Evolutionary conservation across 1,140 invertebrate genomes (phyloP).

Genomic region (Meloidogyne chitwoodi): DNA sequence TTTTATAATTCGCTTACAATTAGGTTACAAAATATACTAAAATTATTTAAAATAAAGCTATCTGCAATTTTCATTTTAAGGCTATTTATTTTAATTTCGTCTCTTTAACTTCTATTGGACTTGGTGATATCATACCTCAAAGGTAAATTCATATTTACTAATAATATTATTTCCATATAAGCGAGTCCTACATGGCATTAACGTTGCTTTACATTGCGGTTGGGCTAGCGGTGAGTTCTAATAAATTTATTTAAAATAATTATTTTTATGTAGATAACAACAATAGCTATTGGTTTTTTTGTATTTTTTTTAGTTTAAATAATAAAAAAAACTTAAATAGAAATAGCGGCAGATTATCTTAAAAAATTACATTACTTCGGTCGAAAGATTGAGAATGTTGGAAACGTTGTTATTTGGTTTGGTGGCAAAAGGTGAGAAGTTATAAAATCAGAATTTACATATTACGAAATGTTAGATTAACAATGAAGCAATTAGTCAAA

Average conservation of each 20-base stretch:
- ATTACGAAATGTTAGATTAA: constrained; percentile 40
- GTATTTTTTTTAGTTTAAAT: no score
- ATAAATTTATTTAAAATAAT: no score
- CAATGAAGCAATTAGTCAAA: constrained; percentile 58
- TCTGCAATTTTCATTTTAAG: constrained; percentile 8
- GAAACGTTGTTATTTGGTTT: constrained; percentile 58
- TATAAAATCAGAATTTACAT: not conserved
- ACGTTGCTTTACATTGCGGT: constrained; percentile 58
- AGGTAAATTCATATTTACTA: constrained; percentile 22
- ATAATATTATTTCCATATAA: not conserved
- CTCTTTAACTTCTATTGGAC: constrained; percentile 43
- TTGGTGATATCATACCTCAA: constrained; percentile 41
- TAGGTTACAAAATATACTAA: not conserved
- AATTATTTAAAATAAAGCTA: no score
- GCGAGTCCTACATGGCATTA: constrained; percentile 49
- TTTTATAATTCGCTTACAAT: no score
- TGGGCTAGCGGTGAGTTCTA: constrained; percentile 35
- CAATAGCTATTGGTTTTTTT: constrained; percentile 59
- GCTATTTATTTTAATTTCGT: constrained; percentile 50
- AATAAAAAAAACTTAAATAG: no score
- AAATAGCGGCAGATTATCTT: constrained; percentile 58
- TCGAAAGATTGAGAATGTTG: constrained; percentile 59
- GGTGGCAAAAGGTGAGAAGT: constrained; percentile 50
- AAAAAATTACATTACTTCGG: constrained; percentile 60
- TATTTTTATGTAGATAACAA: constrained; percentile 33